These are phyloP conservation scores for Argya squamiceps DNA, from an alignment of 2,797 vertebrate species.

Conservation along the genomic window DNA sequence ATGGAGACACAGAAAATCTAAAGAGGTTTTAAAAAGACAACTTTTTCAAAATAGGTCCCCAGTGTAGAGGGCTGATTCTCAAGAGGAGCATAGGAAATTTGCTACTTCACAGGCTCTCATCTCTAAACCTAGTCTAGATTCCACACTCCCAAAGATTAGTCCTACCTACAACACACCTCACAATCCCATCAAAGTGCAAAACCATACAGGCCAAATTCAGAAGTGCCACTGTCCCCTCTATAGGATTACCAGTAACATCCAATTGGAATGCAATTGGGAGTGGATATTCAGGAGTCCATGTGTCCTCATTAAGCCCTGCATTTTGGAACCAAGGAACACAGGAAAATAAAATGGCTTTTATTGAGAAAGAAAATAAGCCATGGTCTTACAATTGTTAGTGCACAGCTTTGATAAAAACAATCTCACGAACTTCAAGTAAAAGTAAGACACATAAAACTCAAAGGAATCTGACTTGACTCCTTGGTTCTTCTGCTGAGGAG, in stretches of 20 bases:
- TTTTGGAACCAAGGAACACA: neutral
- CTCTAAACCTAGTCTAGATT: neutral
- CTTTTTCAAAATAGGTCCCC: neutral
- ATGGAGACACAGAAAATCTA: neutral
- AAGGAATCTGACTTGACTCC: neutral
- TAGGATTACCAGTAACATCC: neutral
- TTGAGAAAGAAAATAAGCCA: neutral
- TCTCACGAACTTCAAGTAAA: neutral
- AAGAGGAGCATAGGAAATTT: neutral
- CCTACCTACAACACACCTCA: neutral
- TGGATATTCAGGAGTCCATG: neutral
- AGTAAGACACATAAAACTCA: neutral
- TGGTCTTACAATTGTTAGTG: neutral
- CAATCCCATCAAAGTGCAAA: neutral
- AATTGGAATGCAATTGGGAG: neutral
- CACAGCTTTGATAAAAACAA: neutral
- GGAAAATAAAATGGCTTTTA: neutral
- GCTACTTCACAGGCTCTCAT: neutral
- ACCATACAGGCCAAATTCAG: neutral
- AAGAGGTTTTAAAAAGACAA: neutral
- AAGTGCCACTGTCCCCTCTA: neutral
- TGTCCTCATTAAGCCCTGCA: neutral
- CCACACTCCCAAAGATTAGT: neutral
- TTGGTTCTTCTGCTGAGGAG: neutral
- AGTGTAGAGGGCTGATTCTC: neutral